phyloP scores from a whole-genome alignment of 2,113 vertebrate species.

The Glaucomys volans region DNA sequence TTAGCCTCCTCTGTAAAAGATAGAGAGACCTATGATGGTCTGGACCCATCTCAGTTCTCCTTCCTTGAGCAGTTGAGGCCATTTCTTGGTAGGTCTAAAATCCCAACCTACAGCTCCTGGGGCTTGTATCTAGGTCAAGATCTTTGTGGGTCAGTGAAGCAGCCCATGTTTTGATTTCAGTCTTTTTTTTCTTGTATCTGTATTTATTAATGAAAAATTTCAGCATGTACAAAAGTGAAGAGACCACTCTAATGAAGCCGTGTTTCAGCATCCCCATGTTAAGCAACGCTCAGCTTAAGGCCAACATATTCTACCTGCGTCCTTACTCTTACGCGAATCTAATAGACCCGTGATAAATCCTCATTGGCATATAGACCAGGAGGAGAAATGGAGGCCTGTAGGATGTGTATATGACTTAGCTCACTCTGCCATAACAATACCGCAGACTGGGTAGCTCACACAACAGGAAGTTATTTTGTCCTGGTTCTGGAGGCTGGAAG shows the following conservation, averaged over 20 bases:
- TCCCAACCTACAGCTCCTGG: not conserved
- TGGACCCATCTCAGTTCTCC: not conserved
- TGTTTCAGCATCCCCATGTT: not conserved
- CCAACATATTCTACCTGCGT: not conserved
- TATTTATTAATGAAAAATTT: not conserved
- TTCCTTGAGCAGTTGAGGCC: not conserved
- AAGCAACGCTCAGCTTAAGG: not conserved
- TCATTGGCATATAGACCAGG: not conserved
- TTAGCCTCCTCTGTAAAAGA: not conserved
- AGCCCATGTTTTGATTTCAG: not conserved
- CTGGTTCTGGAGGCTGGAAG: not conserved
- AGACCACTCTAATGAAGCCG: not conserved
- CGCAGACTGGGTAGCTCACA: not conserved
- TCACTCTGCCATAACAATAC: not conserved
- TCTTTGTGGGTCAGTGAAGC: not conserved
- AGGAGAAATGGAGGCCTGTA: not conserved
- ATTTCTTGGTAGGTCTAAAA: not conserved
- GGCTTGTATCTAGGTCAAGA: not conserved
- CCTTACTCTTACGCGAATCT: not conserved
- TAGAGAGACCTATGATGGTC: not conserved
- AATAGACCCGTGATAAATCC: not conserved
- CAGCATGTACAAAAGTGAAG: not conserved
- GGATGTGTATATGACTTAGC: not conserved
- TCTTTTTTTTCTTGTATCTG: slow-evolving; percentile 20
- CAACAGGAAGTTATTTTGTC: not conserved